These are phyloP conservation scores for Himalopsyche kuldschensis DNA, from an alignment of 2,888 invertebrate species.

Conservation along the genomic window DNA sequence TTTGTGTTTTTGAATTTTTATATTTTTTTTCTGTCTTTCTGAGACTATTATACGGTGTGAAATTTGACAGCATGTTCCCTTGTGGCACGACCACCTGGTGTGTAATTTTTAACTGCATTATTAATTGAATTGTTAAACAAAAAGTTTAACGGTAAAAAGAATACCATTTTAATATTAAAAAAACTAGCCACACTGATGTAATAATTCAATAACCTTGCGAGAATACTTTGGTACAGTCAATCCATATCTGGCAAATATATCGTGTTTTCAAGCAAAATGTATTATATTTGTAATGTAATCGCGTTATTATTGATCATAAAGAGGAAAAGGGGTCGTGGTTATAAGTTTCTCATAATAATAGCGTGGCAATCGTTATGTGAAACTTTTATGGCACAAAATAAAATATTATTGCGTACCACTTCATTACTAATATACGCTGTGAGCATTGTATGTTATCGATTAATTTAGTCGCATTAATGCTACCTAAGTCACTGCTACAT, in stretches of 20 bases:
- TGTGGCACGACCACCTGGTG: too few relatives aligned
- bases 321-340: not conserved
- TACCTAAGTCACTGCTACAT: not conserved
- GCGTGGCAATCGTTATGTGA: not conserved
- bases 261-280: not conserved
- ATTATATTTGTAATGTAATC: not conserved
- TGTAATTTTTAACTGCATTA: too few relatives aligned
- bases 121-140: too few relatives aligned
- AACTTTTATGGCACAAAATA: not conserved
- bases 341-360: not conserved
- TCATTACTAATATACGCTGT: not conserved
- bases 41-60: too few relatives aligned
- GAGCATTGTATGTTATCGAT: not conserved
- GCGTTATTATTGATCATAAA: not conserved
- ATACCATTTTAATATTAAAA: too few relatives aligned
- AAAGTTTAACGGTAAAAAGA: too few relatives aligned
- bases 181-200: not conserved
- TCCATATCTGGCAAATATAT: not conserved
- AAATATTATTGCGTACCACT: not conserved
- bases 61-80: too few relatives aligned
- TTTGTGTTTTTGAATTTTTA: too few relatives aligned
- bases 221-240: not conserved
- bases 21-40: too few relatives aligned
- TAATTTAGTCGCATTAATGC: not conserved
- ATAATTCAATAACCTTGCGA: not conserved